A percentile compares a stretch with the other conserved stretches of the same genome.
These are phyloP conservation scores for Orthosia gracilis DNA, from an alignment of 2,888 invertebrate genomes.

Conservation along the genomic window DNA sequence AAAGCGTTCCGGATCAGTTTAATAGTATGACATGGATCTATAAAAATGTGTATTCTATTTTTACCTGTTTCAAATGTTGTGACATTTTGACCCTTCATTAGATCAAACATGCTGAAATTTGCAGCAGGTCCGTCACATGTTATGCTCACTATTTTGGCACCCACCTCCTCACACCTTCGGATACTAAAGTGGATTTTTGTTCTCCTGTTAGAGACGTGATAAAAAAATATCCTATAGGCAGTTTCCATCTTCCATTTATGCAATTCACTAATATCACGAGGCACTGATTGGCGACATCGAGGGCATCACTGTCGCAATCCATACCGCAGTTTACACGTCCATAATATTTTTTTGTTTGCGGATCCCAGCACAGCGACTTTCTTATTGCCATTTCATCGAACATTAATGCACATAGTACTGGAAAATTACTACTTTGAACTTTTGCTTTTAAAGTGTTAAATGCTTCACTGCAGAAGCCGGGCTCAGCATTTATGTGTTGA, in stretches of 20 bases:
- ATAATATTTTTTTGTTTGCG: conserved; percentile 11
- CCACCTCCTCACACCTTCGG: neutral
- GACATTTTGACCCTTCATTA: conserved; percentile 3
- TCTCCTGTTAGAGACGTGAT: neutral
- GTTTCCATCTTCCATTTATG: conserved; percentile 16
- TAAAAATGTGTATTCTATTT: conserved; percentile 26
- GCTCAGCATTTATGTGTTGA: conserved; percentile 16
- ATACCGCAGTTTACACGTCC: conserved; percentile 2
- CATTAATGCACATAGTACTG: conserved; percentile 15
- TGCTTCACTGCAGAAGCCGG: conserved; percentile 18
- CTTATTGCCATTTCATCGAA: conserved; percentile 31
- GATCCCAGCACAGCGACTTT: conserved; percentile 7
- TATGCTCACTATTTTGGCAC: neutral
- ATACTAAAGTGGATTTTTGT: neutral
- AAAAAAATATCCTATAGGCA: conserved; percentile 19
- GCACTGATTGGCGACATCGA: conserved; percentile 14
- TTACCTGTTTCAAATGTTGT: neutral
- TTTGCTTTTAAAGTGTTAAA: conserved; percentile 19
- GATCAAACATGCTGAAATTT: conserved; percentile 21
- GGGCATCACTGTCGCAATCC: conserved; percentile 6
- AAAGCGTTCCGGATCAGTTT: conserved; percentile 56
- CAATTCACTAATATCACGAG: conserved; percentile 6
- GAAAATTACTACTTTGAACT: neutral
- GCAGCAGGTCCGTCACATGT: conserved; percentile 22
- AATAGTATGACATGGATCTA: too few relatives aligned